Evolutionary conservation across 2,113 vertebrate species (phyloP).

Genomic region (Thoracochromis brauschi): DNA sequence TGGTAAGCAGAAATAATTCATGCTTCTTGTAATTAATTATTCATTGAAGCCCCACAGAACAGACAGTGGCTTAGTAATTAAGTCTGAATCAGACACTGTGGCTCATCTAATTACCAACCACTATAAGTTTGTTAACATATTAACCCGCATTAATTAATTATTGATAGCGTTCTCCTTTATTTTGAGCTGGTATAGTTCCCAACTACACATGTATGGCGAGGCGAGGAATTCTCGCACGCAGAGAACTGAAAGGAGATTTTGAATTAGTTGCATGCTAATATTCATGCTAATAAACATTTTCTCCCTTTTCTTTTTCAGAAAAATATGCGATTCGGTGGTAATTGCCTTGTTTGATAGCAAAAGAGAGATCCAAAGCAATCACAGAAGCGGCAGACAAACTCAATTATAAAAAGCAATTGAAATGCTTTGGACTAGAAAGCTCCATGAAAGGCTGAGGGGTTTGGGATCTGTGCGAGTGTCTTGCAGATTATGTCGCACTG

Average conservation of each 20-base stretch:
- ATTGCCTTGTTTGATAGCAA: conserved; percentile 64
- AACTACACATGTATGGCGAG: background rate
- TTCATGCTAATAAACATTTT: conserved; percentile 30
- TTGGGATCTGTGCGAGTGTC: conserved; percentile 43
- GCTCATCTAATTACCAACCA: conserved; percentile 65
- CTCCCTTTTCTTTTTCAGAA: background rate
- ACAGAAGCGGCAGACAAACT: conserved; percentile 59
- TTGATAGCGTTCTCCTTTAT: conserved; percentile 33
- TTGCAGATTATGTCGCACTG: conserved; percentile 54
- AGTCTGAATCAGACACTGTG: conserved; percentile 60
- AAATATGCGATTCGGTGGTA: conserved; percentile 46
- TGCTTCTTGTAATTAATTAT: conserved; percentile 60
- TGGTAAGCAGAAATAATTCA: conserved; percentile 61
- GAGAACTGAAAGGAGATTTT: background rate
- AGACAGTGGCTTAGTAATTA: conserved; percentile 63
- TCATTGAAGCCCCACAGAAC: conserved; percentile 60
- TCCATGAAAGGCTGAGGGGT: conserved; percentile 55
- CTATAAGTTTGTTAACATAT: conserved; percentile 69
- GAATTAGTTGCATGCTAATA: conserved; percentile 27
- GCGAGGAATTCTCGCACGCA: background rate
- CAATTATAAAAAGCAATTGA: conserved; percentile 67
- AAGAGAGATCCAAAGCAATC: conserved; percentile 62
- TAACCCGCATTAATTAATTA: conserved; percentile 68
- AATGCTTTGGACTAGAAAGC: conserved; percentile 63
- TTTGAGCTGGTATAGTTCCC: background rate